These are phyloP conservation scores for Campylomormyrus numenius DNA, from an alignment of 2,113 vertebrate genomes.

Conservation along the genomic window DNA sequence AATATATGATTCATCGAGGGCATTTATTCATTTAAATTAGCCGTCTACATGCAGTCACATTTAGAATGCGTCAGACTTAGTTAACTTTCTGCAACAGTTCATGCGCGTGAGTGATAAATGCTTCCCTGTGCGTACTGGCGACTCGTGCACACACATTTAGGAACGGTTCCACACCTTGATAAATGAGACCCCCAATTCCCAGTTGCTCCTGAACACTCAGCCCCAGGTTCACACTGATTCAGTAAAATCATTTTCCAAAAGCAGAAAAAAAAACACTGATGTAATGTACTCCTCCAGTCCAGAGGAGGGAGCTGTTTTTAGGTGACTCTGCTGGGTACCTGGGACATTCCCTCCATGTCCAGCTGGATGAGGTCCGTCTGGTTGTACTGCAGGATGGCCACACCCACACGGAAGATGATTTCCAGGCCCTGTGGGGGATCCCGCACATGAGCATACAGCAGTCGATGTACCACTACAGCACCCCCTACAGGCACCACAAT, in stretches of 20 bases:
- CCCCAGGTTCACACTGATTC: background rate
- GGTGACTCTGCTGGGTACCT: conserved; percentile 56
- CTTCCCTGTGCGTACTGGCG: background rate
- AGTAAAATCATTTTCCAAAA: background rate
- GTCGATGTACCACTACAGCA: background rate
- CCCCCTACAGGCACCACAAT: background rate
- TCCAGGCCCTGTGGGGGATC: conserved; percentile 74
- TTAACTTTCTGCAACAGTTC: background rate
- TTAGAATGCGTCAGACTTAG: background rate
- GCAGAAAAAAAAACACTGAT: background rate
- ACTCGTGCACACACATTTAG: background rate
- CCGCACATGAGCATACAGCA: background rate
- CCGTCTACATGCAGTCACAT: background rate
- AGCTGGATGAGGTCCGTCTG: conserved; percentile 90
- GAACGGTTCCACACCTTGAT: background rate
- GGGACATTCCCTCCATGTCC: conserved; percentile 98
- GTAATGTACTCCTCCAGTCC: background rate
- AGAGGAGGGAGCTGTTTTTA: background rate
- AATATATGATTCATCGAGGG: background rate
- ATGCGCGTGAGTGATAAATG: background rate
- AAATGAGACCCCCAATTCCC: background rate
- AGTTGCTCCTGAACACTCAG: background rate
- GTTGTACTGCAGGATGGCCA: conserved; percentile 90
- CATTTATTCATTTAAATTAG: background rate
- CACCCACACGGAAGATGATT: conserved; percentile 89